These are phyloP conservation scores for Argyra leucocephala DNA, from an alignment of 2,888 invertebrate species.

Conservation along the genomic window DNA sequence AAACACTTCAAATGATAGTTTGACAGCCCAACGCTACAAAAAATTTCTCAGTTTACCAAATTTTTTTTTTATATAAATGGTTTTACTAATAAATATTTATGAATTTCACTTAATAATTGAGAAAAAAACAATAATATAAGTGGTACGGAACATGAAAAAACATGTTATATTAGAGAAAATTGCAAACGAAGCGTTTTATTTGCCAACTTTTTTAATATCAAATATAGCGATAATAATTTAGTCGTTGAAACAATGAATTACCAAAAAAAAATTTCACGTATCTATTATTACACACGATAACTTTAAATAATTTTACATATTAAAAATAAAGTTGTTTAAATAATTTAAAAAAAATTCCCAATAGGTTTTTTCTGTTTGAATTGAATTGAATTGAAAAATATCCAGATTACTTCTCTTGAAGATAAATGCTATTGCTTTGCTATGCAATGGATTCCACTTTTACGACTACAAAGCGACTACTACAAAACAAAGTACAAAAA, in stretches of 20 bases:
- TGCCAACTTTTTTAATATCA: background rate
- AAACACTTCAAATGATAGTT: background rate
- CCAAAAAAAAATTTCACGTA: too few species aligned
- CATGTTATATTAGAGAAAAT: background rate
- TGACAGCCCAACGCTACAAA: background rate
- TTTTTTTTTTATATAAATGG: background rate
- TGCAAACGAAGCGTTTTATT: slow-evolving; percentile 6
- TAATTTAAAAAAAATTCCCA: background rate
- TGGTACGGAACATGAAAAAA: background rate
- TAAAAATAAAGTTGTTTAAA: too few species aligned
- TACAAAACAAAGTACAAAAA: too few species aligned
- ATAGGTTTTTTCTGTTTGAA: background rate
- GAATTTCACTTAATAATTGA: background rate
- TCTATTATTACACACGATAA: too few species aligned
- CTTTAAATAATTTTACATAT: too few species aligned
- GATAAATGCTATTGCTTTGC: too few species aligned
- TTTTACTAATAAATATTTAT: background rate
- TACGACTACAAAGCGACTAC: background rate
- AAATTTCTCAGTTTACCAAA: background rate
- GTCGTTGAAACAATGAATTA: too few species aligned
- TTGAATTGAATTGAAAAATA: too few species aligned
- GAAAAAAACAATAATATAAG: background rate
- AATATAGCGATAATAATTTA: too few species aligned
- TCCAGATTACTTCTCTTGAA: too few species aligned
- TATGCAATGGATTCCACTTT: slow-evolving; percentile 1